phyloP scores from a whole-genome alignment of 2,888 invertebrate species.

The Lithophane ornitopus region DNA sequence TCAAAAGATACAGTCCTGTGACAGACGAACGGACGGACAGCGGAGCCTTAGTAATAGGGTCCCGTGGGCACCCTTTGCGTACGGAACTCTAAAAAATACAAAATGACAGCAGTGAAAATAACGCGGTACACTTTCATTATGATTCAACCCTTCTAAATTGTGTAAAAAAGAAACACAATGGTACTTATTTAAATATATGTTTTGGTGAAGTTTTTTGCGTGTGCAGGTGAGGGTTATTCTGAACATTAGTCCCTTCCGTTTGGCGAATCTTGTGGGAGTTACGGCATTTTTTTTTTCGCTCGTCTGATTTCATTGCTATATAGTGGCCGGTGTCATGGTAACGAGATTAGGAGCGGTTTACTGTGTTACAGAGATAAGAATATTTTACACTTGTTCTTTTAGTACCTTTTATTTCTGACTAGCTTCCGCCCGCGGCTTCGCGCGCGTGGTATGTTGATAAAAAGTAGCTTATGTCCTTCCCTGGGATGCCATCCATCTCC shows the following conservation, averaged over 20 bases:
- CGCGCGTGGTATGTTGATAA: no score
- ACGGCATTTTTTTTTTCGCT: conserved; percentile 44
- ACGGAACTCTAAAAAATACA: conserved; percentile 9
- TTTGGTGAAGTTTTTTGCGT: conserved; percentile 58
- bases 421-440: no score
- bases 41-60: no score
- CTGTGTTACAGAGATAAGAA: conserved; percentile 25
- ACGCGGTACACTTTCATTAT: conserved; percentile 58
- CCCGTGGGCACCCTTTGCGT: background rate
- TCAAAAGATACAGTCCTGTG: no score
- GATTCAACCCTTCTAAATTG: conserved; percentile 64
- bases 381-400: background rate
- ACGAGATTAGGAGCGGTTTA: conserved; percentile 15
- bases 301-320: conserved; percentile 44
- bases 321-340: conserved; percentile 7
- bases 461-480: no score
- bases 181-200: conserved; percentile 69
- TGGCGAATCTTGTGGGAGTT: conserved; percentile 45
- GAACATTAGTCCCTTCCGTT: conserved; percentile 73
- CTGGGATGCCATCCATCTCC: no score
- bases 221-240: conserved; percentile 62
- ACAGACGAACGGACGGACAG: no score
- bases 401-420: background rate
- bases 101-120: conserved; percentile 54
- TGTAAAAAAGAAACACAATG: conserved; percentile 66